A percentile compares a stretch with the other conserved stretches of the same genome.
Evolutionary conservation across 2,113 vertebrate species (phyloP).

Genomic region (Tiliqua scincoides): DNA sequence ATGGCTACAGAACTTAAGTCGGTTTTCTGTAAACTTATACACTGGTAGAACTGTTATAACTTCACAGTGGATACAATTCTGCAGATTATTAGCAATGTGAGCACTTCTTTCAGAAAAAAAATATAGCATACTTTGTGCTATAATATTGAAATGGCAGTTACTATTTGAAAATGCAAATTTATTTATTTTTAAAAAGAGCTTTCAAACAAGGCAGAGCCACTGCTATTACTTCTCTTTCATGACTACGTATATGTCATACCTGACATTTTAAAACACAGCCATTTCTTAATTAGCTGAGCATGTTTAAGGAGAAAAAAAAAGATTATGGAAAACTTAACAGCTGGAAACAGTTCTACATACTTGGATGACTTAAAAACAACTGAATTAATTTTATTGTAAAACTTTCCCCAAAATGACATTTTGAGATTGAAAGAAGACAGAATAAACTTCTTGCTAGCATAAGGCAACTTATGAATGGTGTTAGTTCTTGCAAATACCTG

Average conservation of each 20-base stretch:
- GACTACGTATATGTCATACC: slow-evolving; percentile 74
- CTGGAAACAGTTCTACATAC: slow-evolving; percentile 80
- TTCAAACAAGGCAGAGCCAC: slow-evolving; percentile 65
- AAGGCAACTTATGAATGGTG: slow-evolving; percentile 61
- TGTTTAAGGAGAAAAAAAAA: slow-evolving; percentile 72
- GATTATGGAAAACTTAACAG: slow-evolving; percentile 81
- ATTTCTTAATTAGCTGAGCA: slow-evolving; percentile 77
- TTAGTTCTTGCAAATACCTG: background rate
- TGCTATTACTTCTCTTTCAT: slow-evolving; percentile 71
- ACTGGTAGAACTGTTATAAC: background rate
- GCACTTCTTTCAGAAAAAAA: background rate
- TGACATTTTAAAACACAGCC: slow-evolving; percentile 83
- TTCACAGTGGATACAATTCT: slow-evolving; percentile 2
- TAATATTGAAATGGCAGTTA: slow-evolving; percentile 19
- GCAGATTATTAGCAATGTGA: background rate
- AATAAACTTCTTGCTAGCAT: slow-evolving; percentile 70
- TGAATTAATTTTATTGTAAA: slow-evolving; percentile 67
- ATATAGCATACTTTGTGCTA: background rate
- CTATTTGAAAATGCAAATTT: slow-evolving; percentile 32
- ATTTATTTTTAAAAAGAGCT: slow-evolving; percentile 45
- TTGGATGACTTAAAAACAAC: slow-evolving; percentile 80
- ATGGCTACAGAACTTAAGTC: background rate
- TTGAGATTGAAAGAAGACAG: slow-evolving; percentile 75
- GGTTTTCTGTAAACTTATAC: background rate
- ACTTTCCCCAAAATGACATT: slow-evolving; percentile 71